phyloP scores from a whole-genome alignment of 2,888 invertebrate species.

The Papilio demoleus region DNA sequence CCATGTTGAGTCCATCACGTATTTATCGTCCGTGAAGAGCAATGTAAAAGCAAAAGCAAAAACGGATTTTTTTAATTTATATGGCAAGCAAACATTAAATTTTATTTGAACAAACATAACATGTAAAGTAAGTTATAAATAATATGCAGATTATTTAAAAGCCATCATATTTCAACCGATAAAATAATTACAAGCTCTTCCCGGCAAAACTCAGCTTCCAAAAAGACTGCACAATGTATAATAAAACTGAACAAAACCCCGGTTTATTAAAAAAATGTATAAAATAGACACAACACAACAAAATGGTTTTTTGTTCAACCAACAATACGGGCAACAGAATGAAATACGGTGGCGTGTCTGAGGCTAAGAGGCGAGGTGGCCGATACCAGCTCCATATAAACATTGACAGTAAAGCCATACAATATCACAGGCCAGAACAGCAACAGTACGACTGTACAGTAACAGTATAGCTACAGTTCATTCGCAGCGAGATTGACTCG shows the following conservation, averaged over 20 bases:
- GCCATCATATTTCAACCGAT: no score
- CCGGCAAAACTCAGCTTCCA: neutral
- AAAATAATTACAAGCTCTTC: neutral
- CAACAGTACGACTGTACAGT: no score
- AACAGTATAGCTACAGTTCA: slow-evolving; percentile 49
- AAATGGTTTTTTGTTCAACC: slow-evolving; percentile 28
- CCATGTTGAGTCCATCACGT: slow-evolving; percentile 28
- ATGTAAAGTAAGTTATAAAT: no score
- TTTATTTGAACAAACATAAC: neutral
- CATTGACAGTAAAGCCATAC: slow-evolving; percentile 51
- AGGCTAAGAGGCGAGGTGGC: slow-evolving; percentile 46
- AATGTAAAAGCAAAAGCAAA: slow-evolving; percentile 17
- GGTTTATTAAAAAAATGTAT: slow-evolving; percentile 29
- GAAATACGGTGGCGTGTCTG: slow-evolving; percentile 39
- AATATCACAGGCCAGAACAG: slow-evolving; percentile 46
- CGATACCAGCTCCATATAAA: slow-evolving; percentile 51
- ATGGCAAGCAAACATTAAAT: neutral
- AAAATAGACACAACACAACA: slow-evolving; percentile 13
- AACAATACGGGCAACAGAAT: slow-evolving; percentile 35
- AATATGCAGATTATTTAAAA: neutral
- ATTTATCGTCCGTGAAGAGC: slow-evolving; percentile 35
- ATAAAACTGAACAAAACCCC: slow-evolving; percentile 22
- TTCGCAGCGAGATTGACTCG: slow-evolving; percentile 72
- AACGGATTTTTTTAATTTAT: neutral
- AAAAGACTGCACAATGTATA: neutral